phyloP scores from a whole-genome alignment of 2,113 vertebrate species.

The Haemorhous mexicanus region DNA sequence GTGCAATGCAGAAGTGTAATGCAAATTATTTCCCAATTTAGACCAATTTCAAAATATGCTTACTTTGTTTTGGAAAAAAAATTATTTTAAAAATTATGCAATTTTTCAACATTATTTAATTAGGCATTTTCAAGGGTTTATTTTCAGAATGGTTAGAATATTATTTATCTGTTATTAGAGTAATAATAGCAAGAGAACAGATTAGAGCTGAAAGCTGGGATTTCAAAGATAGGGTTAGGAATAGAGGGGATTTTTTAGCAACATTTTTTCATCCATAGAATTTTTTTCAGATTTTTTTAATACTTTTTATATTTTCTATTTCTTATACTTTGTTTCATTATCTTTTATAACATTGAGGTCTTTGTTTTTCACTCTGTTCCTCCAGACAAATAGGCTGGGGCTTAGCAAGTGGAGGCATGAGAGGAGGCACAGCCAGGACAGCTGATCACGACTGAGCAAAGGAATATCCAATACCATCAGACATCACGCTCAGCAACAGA shows the following conservation, averaged over 20 bases:
- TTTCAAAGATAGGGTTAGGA: background rate
- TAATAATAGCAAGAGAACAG: background rate
- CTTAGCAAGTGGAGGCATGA: background rate
- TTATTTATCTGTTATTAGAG: background rate
- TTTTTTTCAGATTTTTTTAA: background rate
- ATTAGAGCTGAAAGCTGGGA: background rate
- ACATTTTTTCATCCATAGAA: background rate
- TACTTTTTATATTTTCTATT: background rate
- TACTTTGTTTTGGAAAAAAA: background rate
- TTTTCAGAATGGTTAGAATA: background rate
- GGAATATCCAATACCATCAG: background rate
- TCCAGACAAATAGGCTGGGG: background rate
- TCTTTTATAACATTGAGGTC: background rate
- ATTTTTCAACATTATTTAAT: background rate
- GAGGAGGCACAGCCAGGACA: background rate
- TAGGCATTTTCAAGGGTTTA: background rate
- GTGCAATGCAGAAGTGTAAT: background rate
- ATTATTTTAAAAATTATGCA: fast-evolving
- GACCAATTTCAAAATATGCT: background rate
- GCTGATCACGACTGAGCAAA: background rate
- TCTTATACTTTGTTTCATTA: background rate
- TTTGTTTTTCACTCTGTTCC: background rate
- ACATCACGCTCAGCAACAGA: background rate
- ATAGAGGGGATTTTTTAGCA: background rate
- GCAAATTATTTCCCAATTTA: background rate